phyloP scores from a whole-genome alignment of 2,797 vertebrate species.

The Myotis findleyi region DNA sequence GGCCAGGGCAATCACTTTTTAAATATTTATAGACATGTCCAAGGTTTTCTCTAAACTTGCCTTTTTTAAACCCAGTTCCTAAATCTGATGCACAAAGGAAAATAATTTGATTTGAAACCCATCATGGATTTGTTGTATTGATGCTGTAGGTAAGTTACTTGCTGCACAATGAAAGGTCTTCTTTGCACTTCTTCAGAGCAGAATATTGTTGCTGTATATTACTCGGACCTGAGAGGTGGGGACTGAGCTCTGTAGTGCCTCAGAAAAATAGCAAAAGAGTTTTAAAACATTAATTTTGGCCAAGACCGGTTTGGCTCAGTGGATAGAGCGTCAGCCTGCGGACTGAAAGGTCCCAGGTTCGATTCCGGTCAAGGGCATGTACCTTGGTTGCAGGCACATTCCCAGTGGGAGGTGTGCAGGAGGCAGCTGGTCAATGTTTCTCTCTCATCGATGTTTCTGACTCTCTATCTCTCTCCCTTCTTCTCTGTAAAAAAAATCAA shows the following conservation, averaged over 20 bases:
- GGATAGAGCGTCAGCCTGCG: no score
- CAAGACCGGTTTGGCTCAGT: no score
- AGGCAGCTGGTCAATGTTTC: no score
- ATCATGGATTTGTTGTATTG: slow-evolving; percentile 84
- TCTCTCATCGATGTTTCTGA: no score
- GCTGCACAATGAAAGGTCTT: not conserved
- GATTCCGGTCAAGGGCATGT: no score
- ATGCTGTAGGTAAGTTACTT: slow-evolving; percentile 74
- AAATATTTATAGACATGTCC: slow-evolving; percentile 4
- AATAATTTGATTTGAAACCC: slow-evolving; percentile 87
- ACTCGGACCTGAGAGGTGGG: slow-evolving; percentile 64
- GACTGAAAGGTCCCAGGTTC: no score
- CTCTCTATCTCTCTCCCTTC: no score
- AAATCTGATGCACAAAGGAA: slow-evolving; percentile 88
- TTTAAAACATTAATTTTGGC: slow-evolving; percentile 70
- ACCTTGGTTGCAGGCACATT: no score
- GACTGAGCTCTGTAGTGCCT: slow-evolving; percentile 65
- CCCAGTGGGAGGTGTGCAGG: no score
- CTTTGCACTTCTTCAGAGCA: slow-evolving; percentile 44
- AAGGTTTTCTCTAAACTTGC: not conserved
- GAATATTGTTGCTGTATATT: not conserved
- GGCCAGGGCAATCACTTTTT: not conserved
- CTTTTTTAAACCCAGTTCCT: slow-evolving; percentile 83
- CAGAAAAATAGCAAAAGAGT: slow-evolving; percentile 82
- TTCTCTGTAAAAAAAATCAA: no score